Base-by-base conservation (phyloP, 1,140 invertebrate species). In the Megalonaias nervosa region DNA sequence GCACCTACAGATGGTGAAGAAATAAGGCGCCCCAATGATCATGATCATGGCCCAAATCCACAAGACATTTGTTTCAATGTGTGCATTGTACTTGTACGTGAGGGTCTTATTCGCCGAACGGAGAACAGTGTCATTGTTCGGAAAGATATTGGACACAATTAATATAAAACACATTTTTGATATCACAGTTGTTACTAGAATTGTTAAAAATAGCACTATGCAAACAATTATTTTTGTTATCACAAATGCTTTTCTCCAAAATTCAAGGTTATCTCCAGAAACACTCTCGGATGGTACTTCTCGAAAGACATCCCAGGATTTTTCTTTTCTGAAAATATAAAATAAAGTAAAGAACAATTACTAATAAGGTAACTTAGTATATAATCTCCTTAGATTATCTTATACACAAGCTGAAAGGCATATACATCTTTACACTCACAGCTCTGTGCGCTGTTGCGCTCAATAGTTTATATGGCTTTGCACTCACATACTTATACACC, bases 11-110 rank as follows among this genome's bases (percentile, higher is more conserved):
- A 72, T 71, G 9, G 65, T 71, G 70, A 82, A 82, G 17, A 80
- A 21, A 62, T 82, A 82, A 1, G 83, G 83, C 11, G 79, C 74
- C 26, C 74, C 75, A 19, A 82, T 75, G 68, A 75, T 77, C 31
- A 84, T 48, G 38, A 82, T 73, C 14, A 84, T 26, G 23, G 78
- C 74, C 83, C 83, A 84, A 11, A 84, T 72, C 83, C 83, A 84
- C 21, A 77, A 67, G 5, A 81, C 79, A 57, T 84, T 68, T 26
- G 70, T 80, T 11, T 56, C 2, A 13, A 21, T 55, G 13, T 23
- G 1, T 31, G 11, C 19, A 69, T 80, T 11, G 38, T 48, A 4
- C 6, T 48, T 48, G 38, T 48, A 73, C 0, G 1, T 57, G 16
- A 76, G 31, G 4, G n/a, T 59, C 6, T 48, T 57, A 21, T 68